Conservation (phyloP, 1,140 invertebrate species). For the Ceratoteleas bidentatus region DNA sequence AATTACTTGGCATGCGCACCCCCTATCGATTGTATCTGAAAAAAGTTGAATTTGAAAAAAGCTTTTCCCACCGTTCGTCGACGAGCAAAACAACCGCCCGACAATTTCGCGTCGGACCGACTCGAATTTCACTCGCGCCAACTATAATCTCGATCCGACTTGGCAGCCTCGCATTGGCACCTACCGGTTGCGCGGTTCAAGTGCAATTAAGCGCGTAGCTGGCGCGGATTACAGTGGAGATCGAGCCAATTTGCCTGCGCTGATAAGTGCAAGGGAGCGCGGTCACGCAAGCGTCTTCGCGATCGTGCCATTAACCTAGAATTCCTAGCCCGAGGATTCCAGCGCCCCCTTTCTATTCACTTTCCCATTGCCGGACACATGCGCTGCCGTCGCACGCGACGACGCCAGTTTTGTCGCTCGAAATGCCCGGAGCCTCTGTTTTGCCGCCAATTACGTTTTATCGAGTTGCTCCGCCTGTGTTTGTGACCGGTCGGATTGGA, state of each 20-base stretch:
- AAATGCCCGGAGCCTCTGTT: neutral
- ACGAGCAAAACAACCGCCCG: neutral
- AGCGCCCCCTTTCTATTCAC: constrained; percentile 44
- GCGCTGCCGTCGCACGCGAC: constrained; percentile 27
- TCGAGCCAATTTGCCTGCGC: constrained; percentile 48
- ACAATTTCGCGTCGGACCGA: constrained; percentile 9
- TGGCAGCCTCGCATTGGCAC: constrained; percentile 22
- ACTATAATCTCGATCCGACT: constrained; percentile 10
- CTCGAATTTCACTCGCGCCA: constrained; percentile 8
- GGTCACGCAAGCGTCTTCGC: constrained; percentile 74
- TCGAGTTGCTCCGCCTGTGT: neutral
- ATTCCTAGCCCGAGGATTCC: constrained; percentile 68
- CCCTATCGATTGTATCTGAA: too few relatives aligned
- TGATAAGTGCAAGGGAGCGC: constrained; percentile 64
- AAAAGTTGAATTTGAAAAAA: neutral
- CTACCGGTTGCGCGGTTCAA: constrained; percentile 33
- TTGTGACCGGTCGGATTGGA: too few relatives aligned
- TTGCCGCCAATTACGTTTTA: neutral
- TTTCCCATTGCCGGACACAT: constrained; percentile 37
- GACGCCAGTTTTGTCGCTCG: neutral
- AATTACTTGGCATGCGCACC: neutral
- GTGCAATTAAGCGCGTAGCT: constrained; percentile 46
- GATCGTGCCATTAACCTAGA: constrained; percentile 78
- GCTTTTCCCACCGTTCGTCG: neutral
- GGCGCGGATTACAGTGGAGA: constrained; percentile 51